These are phyloP conservation scores for Eristalis intricaria DNA, from an alignment of 2,888 invertebrate genomes.

Conservation along the genomic window DNA sequence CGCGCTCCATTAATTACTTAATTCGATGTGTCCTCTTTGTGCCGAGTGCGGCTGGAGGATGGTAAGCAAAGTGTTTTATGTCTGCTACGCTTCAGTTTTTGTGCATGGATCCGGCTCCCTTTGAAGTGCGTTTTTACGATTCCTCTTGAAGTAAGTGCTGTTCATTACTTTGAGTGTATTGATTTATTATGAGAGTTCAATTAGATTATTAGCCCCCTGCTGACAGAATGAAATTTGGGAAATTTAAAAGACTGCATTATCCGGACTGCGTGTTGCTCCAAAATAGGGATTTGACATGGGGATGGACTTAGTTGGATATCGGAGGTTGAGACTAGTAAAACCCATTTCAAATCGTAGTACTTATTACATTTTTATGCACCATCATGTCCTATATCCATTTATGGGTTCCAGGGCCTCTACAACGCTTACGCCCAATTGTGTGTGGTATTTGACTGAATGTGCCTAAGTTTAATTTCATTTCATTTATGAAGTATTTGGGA, in stretches of 20 bases:
- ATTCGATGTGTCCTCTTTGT: constrained; percentile 3
- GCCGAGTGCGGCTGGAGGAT: not conserved
- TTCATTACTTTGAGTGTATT: not conserved
- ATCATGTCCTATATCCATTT: too few relatives aligned
- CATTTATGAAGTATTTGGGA: too few relatives aligned
- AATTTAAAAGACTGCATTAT: not conserved
- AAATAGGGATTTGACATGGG: too few relatives aligned
- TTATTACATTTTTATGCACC: too few relatives aligned
- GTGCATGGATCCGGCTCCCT: not conserved
- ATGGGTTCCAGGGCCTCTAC: too few relatives aligned
- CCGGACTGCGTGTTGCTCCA: too few relatives aligned
- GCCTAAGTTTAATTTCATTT: too few relatives aligned
- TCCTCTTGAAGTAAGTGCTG: not conserved
- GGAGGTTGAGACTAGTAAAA: too few relatives aligned
- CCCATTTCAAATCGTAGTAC: too few relatives aligned
- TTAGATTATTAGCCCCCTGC: not conserved
- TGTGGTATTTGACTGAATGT: too few relatives aligned
- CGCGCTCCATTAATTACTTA: constrained; percentile 32
- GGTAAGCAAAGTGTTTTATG: not conserved
- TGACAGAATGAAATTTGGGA: not conserved
- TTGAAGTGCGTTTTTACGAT: not conserved
- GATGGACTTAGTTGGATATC: too few relatives aligned
- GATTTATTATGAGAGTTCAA: not conserved
- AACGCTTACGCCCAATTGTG: too few relatives aligned
- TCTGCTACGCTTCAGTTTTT: not conserved